phyloP scores from a whole-genome alignment of 2,113 vertebrate genomes.

The Actinemys pallida region DNA sequence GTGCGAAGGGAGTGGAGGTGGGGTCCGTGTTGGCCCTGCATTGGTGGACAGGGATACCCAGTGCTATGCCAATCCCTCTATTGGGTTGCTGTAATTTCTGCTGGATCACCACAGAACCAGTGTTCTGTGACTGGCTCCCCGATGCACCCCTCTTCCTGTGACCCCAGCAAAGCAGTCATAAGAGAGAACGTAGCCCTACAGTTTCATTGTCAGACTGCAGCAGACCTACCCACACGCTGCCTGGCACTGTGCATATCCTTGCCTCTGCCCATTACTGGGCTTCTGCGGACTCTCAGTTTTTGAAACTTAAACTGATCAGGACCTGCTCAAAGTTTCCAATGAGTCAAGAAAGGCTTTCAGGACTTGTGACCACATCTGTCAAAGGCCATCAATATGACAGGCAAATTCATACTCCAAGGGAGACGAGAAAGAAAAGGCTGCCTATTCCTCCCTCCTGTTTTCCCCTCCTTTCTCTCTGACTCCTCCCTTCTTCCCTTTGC shows the following conservation, averaged over 20 bases:
- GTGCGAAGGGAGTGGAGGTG: not conserved
- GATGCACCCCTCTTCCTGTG: not conserved
- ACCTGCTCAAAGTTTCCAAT: not conserved
- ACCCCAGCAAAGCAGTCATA: not conserved
- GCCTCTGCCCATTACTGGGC: not conserved
- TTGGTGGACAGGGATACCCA: not conserved
- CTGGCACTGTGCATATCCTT: not conserved
- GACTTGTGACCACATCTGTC: not conserved
- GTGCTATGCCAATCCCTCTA: not conserved
- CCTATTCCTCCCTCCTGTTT: not conserved
- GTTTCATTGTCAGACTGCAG: not conserved
- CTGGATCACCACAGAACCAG: not conserved
- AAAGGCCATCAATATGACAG: not conserved
- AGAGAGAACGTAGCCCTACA: not conserved
- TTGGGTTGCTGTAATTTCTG: not conserved
- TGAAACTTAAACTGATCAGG: not conserved
- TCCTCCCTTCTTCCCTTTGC: not conserved
- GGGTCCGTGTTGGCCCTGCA: not conserved
- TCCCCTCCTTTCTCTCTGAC: not conserved
- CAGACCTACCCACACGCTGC: too few relatives aligned
- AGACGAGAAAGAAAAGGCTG: not conserved
- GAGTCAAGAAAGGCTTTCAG: not conserved
- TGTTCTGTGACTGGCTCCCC: not conserved
- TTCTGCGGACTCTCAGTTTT: not conserved
- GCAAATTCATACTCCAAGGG: not conserved